Evolutionary conservation across 2,113 vertebrate species (phyloP).

Genomic region (Madoqua kirkii): DNA sequence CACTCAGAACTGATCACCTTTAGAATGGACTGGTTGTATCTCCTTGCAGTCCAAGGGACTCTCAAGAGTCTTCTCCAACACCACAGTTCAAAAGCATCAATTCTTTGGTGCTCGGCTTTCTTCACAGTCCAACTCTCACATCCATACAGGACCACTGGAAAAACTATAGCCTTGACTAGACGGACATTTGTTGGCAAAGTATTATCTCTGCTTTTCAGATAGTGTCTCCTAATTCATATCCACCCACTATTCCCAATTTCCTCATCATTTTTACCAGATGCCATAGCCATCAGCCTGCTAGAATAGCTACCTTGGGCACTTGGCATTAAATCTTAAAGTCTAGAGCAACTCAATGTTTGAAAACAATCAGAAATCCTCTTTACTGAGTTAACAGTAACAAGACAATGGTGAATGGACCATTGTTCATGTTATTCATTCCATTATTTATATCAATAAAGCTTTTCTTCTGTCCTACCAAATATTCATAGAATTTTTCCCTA

Average conservation of each 20-base stretch:
- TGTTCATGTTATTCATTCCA: background rate
- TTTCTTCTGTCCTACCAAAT: background rate
- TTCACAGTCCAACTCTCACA: no score
- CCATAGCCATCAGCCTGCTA: background rate
- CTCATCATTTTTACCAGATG: slow-evolving; percentile 5
- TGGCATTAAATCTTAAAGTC: background rate
- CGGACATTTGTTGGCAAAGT: no score
- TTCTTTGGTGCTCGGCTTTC: accelerated
- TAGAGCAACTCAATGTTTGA: background rate
- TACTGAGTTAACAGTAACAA: background rate
- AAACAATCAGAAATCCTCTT: background rate
- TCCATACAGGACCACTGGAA: no score
- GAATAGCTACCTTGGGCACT: background rate
- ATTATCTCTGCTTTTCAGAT: background rate
- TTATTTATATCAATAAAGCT: background rate
- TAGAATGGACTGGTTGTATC: no score
- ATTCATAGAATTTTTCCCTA: background rate
- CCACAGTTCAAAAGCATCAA: no score
- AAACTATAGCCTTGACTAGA: no score
- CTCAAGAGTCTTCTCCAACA: no score
- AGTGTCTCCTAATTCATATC: background rate
- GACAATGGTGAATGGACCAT: background rate
- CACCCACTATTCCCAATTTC: background rate
- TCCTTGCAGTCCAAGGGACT: no score
- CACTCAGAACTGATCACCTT: no score